Conservation (phyloP, 2,888 invertebrate genomes). For the Sarcophaga caerulescens region DNA sequence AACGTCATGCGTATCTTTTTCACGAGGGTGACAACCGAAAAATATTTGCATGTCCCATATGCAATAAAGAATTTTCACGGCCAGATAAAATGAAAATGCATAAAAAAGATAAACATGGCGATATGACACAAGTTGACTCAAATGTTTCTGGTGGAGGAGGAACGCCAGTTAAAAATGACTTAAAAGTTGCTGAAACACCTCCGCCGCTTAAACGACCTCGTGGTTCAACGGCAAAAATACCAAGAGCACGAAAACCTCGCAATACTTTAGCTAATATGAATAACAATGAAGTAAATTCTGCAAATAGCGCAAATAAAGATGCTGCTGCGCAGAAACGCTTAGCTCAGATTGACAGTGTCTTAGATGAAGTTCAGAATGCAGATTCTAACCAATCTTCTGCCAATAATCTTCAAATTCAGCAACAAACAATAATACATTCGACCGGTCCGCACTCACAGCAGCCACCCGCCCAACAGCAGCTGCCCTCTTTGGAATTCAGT, state of each 20-base stretch:
- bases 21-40: slow-evolving; percentile 80
- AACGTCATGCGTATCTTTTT: slow-evolving; percentile 79
- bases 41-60: slow-evolving; percentile 79
- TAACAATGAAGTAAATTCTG: slow-evolving; percentile 23
- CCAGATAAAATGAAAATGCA: slow-evolving; percentile 81
- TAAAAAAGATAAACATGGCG: slow-evolving; percentile 79
- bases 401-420: slow-evolving; percentile 64
- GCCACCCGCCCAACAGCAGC: slow-evolving; percentile 68
- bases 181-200: slow-evolving; percentile 52
- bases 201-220: slow-evolving; percentile 72
- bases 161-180: slow-evolving; percentile 57
- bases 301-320: slow-evolving; percentile 61
- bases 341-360: slow-evolving; percentile 77
- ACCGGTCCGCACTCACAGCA: slow-evolving; percentile 65
- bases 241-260: slow-evolving; percentile 74
- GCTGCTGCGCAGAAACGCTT: slow-evolving; percentile 75
- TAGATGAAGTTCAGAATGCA: slow-evolving; percentile 77
- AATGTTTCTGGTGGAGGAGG: slow-evolving; percentile 26
- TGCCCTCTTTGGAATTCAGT: slow-evolving; percentile 79
- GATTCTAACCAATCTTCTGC: slow-evolving; percentile 70
- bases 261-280: slow-evolving; percentile 70
- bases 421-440: slow-evolving; percentile 64
- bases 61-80: slow-evolving; percentile 79
- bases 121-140: slow-evolving; percentile 72
- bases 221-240: slow-evolving; percentile 66